Base-by-base conservation (phyloP, 2,888 invertebrate species). In the Bruchidius siliquastri region DNA sequence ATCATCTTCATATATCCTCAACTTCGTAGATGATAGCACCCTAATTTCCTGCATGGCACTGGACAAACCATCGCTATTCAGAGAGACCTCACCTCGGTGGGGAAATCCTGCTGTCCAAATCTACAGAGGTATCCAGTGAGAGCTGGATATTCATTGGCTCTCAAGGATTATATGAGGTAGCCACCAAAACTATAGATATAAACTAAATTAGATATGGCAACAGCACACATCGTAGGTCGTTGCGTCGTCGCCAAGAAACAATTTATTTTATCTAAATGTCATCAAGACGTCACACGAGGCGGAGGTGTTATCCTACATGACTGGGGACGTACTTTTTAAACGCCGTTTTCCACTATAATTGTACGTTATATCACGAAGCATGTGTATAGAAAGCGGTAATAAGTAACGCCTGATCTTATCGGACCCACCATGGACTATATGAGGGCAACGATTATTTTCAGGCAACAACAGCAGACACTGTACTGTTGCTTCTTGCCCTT, bases 181-280 rank as follows among this genome's bases (percentile, higher is more conserved):
- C n/a, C n/a, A n/a, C n/a, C n/a, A n/a, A n/a, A n/a, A n/a, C n/a
- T n/a, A n/a, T n/a, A n/a, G n/a, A n/a, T n/a, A n/a, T n/a, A n/a
- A n/a, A n/a, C n/a, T n/a, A n/a, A n/a, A n/a, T n/a, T n/a, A 18
- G 1, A 49, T 49, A 13, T 49, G 49, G 49, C 49, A 49, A 49
- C 49, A 49, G 49, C 49, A 13, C 13, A 49, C 13, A 49, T 49
- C 49, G 49, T 13, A 49, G 6, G 49, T 49, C 49, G 49, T 49
- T 49, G 49, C 49, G 49, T 49, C 49, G 49, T 71, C 71, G 49
- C 49, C 6, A 74, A 72, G 22, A 72, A 74, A 76, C 73, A 75
- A 74, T 77, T 75, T 74, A 68, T 74, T 77, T 77, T 76, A 77
- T 77, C 77, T 77, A 76, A 77, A 77, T 77, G 77, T 75, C 77